These are phyloP conservation scores for Brachionus calyciflorus DNA, from an alignment of 1,140 invertebrate species.

Conservation along the genomic window DNA sequence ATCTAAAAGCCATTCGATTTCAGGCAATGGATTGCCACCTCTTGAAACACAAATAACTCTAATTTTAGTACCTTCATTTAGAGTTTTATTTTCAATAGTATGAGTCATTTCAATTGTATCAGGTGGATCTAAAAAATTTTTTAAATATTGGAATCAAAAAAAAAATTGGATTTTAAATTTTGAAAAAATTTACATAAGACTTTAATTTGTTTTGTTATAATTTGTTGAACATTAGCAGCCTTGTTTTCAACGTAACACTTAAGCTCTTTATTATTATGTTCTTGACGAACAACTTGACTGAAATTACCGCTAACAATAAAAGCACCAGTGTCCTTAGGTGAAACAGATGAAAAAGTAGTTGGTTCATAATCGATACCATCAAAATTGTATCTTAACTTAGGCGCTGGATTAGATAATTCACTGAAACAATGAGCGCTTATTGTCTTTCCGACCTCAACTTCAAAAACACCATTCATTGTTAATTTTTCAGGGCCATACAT, in stretches of 20 bases:
- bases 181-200: slow-evolving; percentile 30
- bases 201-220: slow-evolving; percentile 34
- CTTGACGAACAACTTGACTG: slow-evolving; percentile 19
- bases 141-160: not conserved
- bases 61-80: slow-evolving; percentile 23
- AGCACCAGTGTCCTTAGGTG: not conserved
- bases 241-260: slow-evolving; percentile 35
- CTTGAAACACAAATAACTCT: slow-evolving; percentile 25
- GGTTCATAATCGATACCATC: slow-evolving; percentile 44
- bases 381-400: slow-evolving; percentile 39
- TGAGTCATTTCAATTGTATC: slow-evolving; percentile 40
- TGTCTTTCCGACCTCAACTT: not conserved
- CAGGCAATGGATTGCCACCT: slow-evolving; percentile 41
- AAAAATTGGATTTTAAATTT: not conserved
- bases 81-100: not conserved
- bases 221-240: slow-evolving; percentile 43
- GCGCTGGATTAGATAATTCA: slow-evolving; percentile 31
- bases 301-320: slow-evolving; percentile 4
- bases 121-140: not conserved
- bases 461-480: slow-evolving; percentile 35
- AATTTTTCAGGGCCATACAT: slow-evolving; percentile 35
- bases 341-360: not conserved
- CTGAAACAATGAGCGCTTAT: slow-evolving; percentile 18
- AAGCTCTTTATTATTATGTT: slow-evolving; percentile 43
- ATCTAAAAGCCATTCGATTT: slow-evolving; percentile 25